Conservation (phyloP, 2,888 invertebrate genomes). For the Poecilus cupreus region DNA sequence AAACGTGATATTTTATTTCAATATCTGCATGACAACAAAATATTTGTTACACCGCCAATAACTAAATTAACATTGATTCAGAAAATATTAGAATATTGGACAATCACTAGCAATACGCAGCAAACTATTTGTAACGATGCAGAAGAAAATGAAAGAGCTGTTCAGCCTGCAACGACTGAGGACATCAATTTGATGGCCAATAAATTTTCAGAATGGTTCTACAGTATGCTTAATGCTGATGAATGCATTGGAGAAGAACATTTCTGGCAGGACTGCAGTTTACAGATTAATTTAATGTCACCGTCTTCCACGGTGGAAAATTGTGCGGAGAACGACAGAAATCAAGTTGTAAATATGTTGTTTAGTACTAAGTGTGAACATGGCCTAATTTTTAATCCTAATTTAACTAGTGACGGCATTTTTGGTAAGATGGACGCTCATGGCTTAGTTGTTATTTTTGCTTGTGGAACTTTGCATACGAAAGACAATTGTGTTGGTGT, state of each 20-base stretch:
- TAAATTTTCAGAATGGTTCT: conserved; percentile 79
- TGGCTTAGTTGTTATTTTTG: conserved; percentile 77
- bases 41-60: conserved; percentile 72
- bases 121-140: conserved; percentile 8
- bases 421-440: conserved; percentile 77
- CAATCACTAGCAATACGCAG: conserved; percentile 21
- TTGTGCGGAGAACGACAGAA: conserved; percentile 67
- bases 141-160: conserved; percentile 44
- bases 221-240: conserved; percentile 71
- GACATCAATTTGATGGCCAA: conserved; percentile 73
- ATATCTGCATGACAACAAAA: conserved; percentile 74
- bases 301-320: conserved; percentile 64
- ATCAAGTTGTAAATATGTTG: conserved; percentile 70
- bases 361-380: conserved; percentile 71
- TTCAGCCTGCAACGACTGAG: conserved; percentile 48
- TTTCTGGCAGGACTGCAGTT: conserved; percentile 75
- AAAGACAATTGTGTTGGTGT: conserved; percentile 75
- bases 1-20: conserved; percentile 75
- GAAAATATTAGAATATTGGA: conserved; percentile 73
- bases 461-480: conserved; percentile 79
- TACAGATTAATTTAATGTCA: conserved; percentile 68
- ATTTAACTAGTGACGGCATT: conserved; percentile 76
- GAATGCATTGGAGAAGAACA: conserved; percentile 72
- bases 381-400: conserved; percentile 77
- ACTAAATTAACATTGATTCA: conserved; percentile 75